Evolutionary conservation across 2,888 invertebrate genomes (phyloP).

Genomic region (Omphaloscelis lunosa): DNA sequence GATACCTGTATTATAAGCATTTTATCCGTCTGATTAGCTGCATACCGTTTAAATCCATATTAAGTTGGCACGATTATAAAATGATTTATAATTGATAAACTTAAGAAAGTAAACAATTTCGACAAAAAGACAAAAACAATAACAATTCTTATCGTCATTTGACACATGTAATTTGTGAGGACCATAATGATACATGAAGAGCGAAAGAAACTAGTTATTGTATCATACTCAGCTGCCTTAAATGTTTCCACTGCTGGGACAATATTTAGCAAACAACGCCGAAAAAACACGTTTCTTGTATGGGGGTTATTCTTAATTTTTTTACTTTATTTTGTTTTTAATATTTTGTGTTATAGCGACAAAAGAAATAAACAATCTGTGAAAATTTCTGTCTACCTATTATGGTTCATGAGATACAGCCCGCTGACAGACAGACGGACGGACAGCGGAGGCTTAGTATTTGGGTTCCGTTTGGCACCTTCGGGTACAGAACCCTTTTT

Average conservation of each 20-base stretch:
- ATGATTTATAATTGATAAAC: slow-evolving; percentile 42
- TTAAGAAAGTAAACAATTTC: slow-evolving; percentile 17
- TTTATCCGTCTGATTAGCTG: slow-evolving; percentile 33
- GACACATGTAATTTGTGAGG: slow-evolving; percentile 3
- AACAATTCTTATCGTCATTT: not conserved
- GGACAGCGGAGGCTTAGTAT: no score
- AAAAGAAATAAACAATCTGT: no score
- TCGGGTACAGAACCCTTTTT: no score
- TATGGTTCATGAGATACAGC: no score
- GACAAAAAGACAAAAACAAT: slow-evolving; percentile 13
- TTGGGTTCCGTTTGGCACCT: no score
- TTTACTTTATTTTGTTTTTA: no score
- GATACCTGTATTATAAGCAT: slow-evolving; percentile 5
- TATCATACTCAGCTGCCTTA: not conserved
- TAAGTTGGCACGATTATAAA: slow-evolving; percentile 32
- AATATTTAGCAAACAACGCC: not conserved
- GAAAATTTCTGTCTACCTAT: no score
- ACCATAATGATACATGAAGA: not conserved
- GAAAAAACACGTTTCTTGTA: no score
- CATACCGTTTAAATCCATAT: slow-evolving; percentile 27
- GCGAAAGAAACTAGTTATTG: slow-evolving; percentile 12
- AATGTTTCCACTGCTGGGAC: not conserved
- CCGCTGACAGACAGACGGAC: no score
- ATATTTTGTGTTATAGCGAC: no score
- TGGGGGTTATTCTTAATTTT: no score